Evolutionary conservation across 2,113 vertebrate genomes (phyloP), one percentile per base, ranked within the genome.

Genomic region (Sula dactylatra): DNA sequence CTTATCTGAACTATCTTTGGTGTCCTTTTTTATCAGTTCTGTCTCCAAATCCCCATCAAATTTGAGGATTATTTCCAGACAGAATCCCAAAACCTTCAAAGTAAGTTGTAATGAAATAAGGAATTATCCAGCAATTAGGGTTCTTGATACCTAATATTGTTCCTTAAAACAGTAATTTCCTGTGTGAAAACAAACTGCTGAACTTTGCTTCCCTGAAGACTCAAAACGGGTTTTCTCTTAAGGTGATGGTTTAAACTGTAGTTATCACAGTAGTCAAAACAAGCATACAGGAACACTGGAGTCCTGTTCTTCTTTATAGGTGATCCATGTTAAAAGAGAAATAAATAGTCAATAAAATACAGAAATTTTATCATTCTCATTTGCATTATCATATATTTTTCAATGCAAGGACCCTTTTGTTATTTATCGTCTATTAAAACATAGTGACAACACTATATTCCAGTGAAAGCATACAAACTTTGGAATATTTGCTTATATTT

Each of bases 161-260:
- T 38, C 34, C 74, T 82, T 91, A 52, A 89, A 86, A 49, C 13
- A 47, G 71, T 74, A 86, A 93, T 95, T 89, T 96, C 86, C 93
- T 93, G 70, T 62, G 18, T 92, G 64, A 76, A 91, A 95, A 82
- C 18, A 91, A 92, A 86, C 44, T 42, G 19, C 55, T 81, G 55
- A 96, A 85, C 82, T 90, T 88, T 90, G 59, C 55, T 81, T 91
- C 83, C 32, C 64, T 72, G 27, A 72, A 80, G 82, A 83, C 52
- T 90, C 54, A 83, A 94, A 94, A 52, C 38, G 91, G 72, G 80
- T 94, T 95, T 95, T 88, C 58, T 89, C 42, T 40, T 88, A n/a
- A 93, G 69, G 56, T 94, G 70, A 59, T 2, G 4, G 27, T 89
- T 88, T 84, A 66, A 83, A 91, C 7, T 52, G 36, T 34, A 76